Conservation (phyloP, 2,888 invertebrate species). For the Pandemis corylana region DNA sequence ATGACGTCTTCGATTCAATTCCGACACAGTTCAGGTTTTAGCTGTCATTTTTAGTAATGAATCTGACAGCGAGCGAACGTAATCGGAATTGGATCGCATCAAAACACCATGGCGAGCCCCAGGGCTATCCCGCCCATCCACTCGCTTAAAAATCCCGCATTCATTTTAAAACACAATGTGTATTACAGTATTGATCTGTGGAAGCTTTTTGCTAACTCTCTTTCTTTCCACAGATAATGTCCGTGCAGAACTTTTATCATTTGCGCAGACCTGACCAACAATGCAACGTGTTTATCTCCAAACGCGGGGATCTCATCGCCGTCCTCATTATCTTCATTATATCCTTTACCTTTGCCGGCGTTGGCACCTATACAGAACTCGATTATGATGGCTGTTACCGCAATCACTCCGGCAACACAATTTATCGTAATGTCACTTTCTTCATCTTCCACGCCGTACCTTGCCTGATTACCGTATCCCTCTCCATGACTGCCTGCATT, state of each 20-base stretch:
- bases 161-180: too few relatives aligned
- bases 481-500: constrained; percentile 79
- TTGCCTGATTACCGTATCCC: constrained; percentile 76
- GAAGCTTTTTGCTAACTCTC: too few relatives aligned
- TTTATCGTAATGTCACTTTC: constrained; percentile 84
- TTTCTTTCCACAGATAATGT: constrained; percentile 71
- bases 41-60: too few relatives aligned
- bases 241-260: constrained; percentile 88
- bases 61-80: too few relatives aligned
- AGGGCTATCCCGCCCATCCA: too few relatives aligned
- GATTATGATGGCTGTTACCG: constrained; percentile 89
- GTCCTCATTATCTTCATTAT: constrained; percentile 82
- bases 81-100: too few relatives aligned
- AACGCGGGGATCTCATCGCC: constrained; percentile 79
- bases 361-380: constrained; percentile 86
- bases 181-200: too few relatives aligned
- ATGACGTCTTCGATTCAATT: too few relatives aligned
- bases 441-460: constrained; percentile 86
- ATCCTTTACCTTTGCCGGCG: constrained; percentile 81
- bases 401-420: constrained; percentile 79
- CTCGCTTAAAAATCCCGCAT: too few relatives aligned
- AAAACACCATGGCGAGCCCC: too few relatives aligned
- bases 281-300: constrained; percentile 75
- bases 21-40: too few relatives aligned
- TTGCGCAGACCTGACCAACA: constrained; percentile 77